These are phyloP conservation scores for Pentalonia nigronervosa DNA, from an alignment of 1,140 invertebrate species.

Conservation along the genomic window DNA sequence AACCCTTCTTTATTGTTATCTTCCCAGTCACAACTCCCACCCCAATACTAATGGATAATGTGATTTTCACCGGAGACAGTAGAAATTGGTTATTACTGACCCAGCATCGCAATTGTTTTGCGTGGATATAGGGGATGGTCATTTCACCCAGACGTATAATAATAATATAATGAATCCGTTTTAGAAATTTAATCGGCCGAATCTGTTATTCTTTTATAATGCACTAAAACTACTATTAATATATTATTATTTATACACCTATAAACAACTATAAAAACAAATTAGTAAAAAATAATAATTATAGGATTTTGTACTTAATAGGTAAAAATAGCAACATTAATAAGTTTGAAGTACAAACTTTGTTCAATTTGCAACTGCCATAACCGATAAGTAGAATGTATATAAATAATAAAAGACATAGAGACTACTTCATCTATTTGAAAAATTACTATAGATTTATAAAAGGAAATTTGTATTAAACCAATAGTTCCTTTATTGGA, in stretches of 20 bases:
- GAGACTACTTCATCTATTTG: not conserved
- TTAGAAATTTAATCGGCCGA: not conserved
- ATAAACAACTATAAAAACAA: not conserved
- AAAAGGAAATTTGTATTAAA: not conserved
- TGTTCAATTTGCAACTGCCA: no score
- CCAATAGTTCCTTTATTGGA: not conserved
- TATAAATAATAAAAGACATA: not conserved
- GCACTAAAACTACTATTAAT: not conserved
- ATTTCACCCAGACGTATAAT: not conserved
- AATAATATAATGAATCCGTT: conserved; percentile 13
- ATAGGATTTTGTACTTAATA: not conserved
- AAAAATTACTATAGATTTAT: not conserved
- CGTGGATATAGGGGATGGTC: not conserved
- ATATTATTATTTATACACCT: not conserved
- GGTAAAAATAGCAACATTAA: no score
- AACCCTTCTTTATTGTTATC: conserved; percentile 46
- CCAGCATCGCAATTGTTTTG: not conserved
- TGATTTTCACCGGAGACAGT: conserved; percentile 51
- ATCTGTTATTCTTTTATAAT: conserved; percentile 1
- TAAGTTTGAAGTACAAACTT: not conserved
- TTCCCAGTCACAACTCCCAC: not conserved
- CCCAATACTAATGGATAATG: conserved; percentile 28
- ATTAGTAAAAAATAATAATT: not conserved
- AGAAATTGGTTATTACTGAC: conserved; percentile 50
- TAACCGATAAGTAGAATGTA: no score